Conservation (phyloP, 2,888 invertebrate species). For the Acheta domesticus region DNA sequence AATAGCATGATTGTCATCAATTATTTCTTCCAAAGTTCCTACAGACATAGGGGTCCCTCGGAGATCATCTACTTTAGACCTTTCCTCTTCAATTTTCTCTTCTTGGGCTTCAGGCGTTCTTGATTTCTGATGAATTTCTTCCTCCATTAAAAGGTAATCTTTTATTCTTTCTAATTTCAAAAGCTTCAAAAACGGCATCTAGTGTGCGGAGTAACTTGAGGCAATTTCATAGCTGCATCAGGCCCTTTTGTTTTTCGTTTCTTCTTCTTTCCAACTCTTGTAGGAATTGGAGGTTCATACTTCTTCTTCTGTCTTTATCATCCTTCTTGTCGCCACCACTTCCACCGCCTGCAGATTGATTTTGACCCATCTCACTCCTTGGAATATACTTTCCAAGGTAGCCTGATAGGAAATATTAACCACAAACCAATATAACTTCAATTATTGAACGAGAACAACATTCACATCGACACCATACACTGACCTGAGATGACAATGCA, state of each 20-base stretch:
- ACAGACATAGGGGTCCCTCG: constrained; percentile 99
- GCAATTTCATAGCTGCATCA: constrained; percentile 95
- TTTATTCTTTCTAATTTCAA: constrained; percentile 96
- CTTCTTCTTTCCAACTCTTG: constrained; percentile 98
- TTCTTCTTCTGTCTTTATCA: constrained; percentile 97
- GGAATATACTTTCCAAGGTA: too few relatives aligned
- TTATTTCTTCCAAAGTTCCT: constrained; percentile 98
- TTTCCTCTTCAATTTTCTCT: constrained; percentile 96
- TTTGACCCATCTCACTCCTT: constrained; percentile 73
- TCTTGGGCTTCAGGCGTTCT: constrained; percentile 98
- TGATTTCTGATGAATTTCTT: constrained; percentile 98
- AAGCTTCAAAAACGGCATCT: constrained; percentile 90
- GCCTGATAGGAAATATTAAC: too few relatives aligned
- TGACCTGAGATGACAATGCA: too few relatives aligned
- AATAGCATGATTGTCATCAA: constrained; percentile 99
- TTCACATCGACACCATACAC: too few relatives aligned
- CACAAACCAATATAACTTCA: too few relatives aligned
- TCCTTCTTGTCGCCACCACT: constrained; percentile 91
- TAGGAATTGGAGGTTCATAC: constrained; percentile 98
- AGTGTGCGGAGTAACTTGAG: constrained; percentile 96
- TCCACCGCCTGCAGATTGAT: constrained; percentile 83
- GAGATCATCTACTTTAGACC: constrained; percentile 96
- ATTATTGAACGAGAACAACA: too few relatives aligned
- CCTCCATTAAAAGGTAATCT: constrained; percentile 98
- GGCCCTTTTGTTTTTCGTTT: constrained; percentile 95